A percentile compares a stretch with the other conserved stretches of the same genome.
Evolutionary conservation across 2,888 invertebrate species (phyloP).

Genomic region (Anticlea derivata): DNA sequence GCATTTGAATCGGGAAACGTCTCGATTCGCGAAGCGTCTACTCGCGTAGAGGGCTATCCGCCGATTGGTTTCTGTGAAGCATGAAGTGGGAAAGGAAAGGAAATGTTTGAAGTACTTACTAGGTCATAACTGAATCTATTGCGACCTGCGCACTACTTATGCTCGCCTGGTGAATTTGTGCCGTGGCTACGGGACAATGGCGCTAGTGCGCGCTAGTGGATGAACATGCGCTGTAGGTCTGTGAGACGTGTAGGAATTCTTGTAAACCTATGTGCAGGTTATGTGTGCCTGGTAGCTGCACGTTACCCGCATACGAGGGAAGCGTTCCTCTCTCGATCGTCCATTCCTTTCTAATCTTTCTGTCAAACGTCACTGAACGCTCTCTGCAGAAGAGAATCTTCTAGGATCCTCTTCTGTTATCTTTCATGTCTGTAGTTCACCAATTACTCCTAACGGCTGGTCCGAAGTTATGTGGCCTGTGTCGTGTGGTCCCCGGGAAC

Average conservation of each 20-base stretch:
- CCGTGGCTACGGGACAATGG: slow-evolving; percentile 26
- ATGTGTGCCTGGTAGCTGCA: slow-evolving; percentile 62
- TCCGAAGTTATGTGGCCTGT: too few relatives aligned
- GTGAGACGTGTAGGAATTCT: slow-evolving; percentile 40
- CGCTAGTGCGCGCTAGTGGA: slow-evolving; percentile 24
- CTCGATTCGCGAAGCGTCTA: slow-evolving; percentile 48
- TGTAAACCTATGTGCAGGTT: slow-evolving; percentile 34
- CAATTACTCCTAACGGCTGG: too few relatives aligned
- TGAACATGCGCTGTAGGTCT: slow-evolving; percentile 28
- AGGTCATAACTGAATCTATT: slow-evolving; percentile 9
- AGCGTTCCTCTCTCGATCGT: slow-evolving; percentile 55
- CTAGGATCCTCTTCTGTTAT: too few relatives aligned
- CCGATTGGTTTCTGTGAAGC: slow-evolving; percentile 40
- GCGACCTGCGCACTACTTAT: slow-evolving; percentile 27
- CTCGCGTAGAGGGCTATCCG: slow-evolving; percentile 46
- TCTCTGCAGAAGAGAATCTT: too few relatives aligned
- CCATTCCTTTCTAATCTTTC: slow-evolving; percentile 29
- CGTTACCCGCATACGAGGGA: slow-evolving; percentile 67
- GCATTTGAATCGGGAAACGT: slow-evolving; percentile 44
- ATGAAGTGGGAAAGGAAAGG: slow-evolving; percentile 8
- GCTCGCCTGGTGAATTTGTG: slow-evolving; percentile 32
- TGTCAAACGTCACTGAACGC: too few relatives aligned
- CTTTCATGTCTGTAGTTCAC: too few relatives aligned
- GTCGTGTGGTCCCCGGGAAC: too few relatives aligned
- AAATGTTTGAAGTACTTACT: slow-evolving; percentile 6